A percentile compares a stretch with the other conserved stretches of the same genome.
Evolutionary conservation across 2,797 vertebrate species (phyloP).

Genomic region (Acipenser transmontanus): DNA sequence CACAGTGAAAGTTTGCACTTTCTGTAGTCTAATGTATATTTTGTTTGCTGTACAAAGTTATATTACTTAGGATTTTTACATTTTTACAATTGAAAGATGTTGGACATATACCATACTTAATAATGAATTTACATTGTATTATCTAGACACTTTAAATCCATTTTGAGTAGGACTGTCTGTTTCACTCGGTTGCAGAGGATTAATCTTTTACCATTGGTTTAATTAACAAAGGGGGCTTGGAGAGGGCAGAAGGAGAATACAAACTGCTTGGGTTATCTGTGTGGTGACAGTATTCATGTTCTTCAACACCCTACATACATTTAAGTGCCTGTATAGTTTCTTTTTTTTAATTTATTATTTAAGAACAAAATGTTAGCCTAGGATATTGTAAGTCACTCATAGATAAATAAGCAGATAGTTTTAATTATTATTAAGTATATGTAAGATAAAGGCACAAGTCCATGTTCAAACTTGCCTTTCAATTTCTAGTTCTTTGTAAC

Average conservation of each 20-base stretch:
- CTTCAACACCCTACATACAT: constrained; percentile 18
- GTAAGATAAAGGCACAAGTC: too few relatives aligned
- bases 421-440: too few relatives aligned
- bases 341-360: too few relatives aligned
- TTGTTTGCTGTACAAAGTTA: constrained; percentile 2
- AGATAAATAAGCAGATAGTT: too few relatives aligned
- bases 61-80: neutral
- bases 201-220: constrained; percentile 22
- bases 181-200: constrained; percentile 12
- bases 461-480: too few relatives aligned
- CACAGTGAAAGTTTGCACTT: neutral
- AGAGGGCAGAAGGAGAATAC: constrained; percentile 24
- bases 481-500: too few relatives aligned
- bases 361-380: too few relatives aligned
- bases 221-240: constrained; percentile 31
- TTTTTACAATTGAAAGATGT: constrained; percentile 4
- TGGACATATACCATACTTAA: constrained; percentile 16
- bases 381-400: too few relatives aligned
- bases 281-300: constrained; percentile 17
- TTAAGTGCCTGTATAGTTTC: constrained; percentile 22
- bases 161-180: constrained; percentile 19
- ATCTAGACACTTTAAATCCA: constrained; percentile 17
- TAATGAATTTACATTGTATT: constrained; percentile 20
- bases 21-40: neutral
- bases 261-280: constrained; percentile 20